A percentile compares a stretch with the other conserved stretches of the same genome.
Conservation (phyloP, 2,888 invertebrate species). For the Selenia dentaria region DNA sequence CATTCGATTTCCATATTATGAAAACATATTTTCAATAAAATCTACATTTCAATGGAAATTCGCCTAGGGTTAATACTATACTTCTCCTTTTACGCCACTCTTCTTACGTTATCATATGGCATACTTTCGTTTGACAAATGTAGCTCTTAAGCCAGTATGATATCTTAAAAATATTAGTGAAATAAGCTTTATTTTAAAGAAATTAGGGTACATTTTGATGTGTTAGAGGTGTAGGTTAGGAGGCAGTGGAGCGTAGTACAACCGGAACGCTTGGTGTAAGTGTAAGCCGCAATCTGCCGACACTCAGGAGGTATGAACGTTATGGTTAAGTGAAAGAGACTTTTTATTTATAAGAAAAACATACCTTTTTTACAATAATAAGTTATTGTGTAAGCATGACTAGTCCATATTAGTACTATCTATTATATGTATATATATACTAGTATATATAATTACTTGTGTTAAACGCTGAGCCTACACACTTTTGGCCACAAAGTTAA, state of each 20-base stretch:
- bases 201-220: constrained; percentile 36
- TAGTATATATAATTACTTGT: too few species aligned
- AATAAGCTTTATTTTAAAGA: constrained; percentile 26
- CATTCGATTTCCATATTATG: constrained; percentile 37
- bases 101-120: constrained; percentile 29
- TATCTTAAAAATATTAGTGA: constrained; percentile 1
- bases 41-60: constrained; percentile 50
- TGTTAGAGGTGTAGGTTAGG: constrained; percentile 23
- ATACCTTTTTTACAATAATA: too few species aligned
- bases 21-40: constrained; percentile 60
- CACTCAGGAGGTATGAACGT: constrained; percentile 67
- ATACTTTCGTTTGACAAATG: constrained; percentile 33
- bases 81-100: constrained; percentile 21
- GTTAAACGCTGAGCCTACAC: too few species aligned
- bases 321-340: constrained; percentile 49
- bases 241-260: constrained; percentile 47
- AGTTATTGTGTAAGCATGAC: too few species aligned
- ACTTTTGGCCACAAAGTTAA: too few species aligned
- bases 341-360: too few species aligned
- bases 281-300: constrained; percentile 76
- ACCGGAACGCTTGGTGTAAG: constrained; percentile 63
- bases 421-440: too few species aligned
- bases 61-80: constrained; percentile 26
- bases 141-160: constrained; percentile 10
- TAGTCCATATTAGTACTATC: too few species aligned